Base-by-base conservation (phyloP, 2,797 vertebrate genomes). In the Gobio occitaniae region DNA sequence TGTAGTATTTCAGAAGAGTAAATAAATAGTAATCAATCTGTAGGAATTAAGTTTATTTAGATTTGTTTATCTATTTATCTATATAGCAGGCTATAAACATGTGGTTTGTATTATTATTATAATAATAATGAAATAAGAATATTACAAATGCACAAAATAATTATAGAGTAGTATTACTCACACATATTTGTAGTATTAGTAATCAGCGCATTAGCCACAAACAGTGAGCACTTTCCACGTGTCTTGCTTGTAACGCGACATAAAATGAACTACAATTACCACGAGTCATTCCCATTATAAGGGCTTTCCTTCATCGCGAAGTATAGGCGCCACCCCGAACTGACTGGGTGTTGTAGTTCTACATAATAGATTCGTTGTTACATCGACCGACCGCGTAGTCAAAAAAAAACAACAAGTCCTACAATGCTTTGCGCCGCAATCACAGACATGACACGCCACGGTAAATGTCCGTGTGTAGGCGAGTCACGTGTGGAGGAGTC, bases 401-500 rank as follows among this genome's bases (percentile, higher is more conserved):
- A 6, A 21, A 48, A 59, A 25, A 76, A 76, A 89, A 92, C 89
- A 66, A 80, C 92, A 90, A 83, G 15, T 78, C 86, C 91, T 87
- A 87, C 0, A 56, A 17, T 41, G 9, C 82, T 29, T 13, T n/a
- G 4, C 1, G 0, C 0, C 0, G 1, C 0, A 0, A 0, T 91
- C 95, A 94, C 94, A 93, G 90, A 93, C 94, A 94, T 80, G 7
- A 47, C 88, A 74, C 0, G 72, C 80, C 36, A 86, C 81, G 78
- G 83, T 86, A 89, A 91, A 91, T 91, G 92, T 90, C 90, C 86
- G 89, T 90, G 94, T 87, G 89, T 84, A 90, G 89, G 15, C 74
- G 54, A 89, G 94, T 91, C 96, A 96, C 96, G 96, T 96, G 95
- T 89, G 94, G 92, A 68, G 89, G 89, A 82, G 88, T 91, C 87